phyloP scores from a whole-genome alignment of 2,888 invertebrate genomes.

The Zhuqinia jingwanae region DNA sequence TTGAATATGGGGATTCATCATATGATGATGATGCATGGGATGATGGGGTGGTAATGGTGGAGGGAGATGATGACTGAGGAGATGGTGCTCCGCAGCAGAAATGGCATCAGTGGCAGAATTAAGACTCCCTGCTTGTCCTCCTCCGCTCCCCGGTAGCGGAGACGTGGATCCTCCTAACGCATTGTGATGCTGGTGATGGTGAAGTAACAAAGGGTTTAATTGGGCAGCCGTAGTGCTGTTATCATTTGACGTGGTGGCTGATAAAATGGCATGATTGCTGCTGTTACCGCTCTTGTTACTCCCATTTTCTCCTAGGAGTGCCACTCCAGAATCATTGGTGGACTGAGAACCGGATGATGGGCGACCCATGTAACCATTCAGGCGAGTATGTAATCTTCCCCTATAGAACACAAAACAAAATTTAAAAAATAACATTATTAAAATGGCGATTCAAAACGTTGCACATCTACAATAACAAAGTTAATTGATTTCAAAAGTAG shows the following conservation, averaged over 20 bases:
- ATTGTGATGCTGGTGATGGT: constrained; percentile 39
- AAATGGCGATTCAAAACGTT: background rate
- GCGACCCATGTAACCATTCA: constrained; percentile 69
- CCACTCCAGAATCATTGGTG: constrained; percentile 80
- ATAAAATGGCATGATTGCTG: constrained; percentile 51
- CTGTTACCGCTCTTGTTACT: constrained; percentile 52
- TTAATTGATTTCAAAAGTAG: background rate
- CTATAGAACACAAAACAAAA: constrained; percentile 59
- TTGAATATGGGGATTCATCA: constrained; percentile 78
- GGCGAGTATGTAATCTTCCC: constrained; percentile 70
- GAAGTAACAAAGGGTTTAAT: constrained; percentile 28
- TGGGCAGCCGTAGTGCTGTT: background rate
- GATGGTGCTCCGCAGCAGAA: constrained; percentile 64
- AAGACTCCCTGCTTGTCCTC: background rate
- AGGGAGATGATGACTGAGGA: constrained; percentile 70
- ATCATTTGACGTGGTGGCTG: constrained; percentile 62
- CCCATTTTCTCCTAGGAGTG: constrained; percentile 79
- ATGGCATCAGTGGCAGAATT: constrained; percentile 42
- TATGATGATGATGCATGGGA: constrained; percentile 69
- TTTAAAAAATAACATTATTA: constrained; percentile 32
- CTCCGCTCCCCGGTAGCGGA: background rate
- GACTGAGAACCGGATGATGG: constrained; percentile 80
- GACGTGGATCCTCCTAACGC: constrained; percentile 13
- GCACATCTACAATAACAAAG: background rate
- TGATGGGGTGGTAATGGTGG: constrained; percentile 37